These are phyloP conservation scores for Tinamus guttatus DNA, from an alignment of 2,113 vertebrate species.

Conservation along the genomic window DNA sequence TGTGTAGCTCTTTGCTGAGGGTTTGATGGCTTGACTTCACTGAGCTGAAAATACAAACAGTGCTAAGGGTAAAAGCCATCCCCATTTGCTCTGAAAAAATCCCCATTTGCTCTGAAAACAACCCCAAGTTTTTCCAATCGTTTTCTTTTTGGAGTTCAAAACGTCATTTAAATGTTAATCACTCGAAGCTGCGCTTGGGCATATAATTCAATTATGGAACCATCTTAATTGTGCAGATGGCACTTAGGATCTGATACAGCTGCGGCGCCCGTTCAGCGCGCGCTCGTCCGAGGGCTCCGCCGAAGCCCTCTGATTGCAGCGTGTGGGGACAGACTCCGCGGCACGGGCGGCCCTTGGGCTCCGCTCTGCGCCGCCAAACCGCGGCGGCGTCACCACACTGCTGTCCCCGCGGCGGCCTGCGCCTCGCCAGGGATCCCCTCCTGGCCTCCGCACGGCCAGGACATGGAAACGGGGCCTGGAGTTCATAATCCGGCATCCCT, in stretches of 20 bases:
- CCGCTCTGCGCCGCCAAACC: neutral
- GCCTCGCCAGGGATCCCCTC: slow-evolving; percentile 16
- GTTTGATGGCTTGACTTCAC: slow-evolving; percentile 21
- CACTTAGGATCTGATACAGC: slow-evolving; percentile 61
- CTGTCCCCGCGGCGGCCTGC: slow-evolving; percentile 6
- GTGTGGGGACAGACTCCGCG: slow-evolving; percentile 18
- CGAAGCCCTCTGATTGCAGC: slow-evolving; percentile 32
- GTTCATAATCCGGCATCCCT: slow-evolving; percentile 43
- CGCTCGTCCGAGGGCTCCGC: slow-evolving; percentile 26
- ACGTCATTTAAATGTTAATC: slow-evolving; percentile 70
- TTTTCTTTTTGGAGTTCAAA: slow-evolving; percentile 54
- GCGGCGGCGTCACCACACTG: neutral
- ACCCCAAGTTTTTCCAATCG: too few relatives aligned
- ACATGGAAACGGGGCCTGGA: slow-evolving; percentile 41
- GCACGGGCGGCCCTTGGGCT: neutral
- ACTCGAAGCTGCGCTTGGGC: slow-evolving; percentile 60
- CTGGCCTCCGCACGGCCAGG: slow-evolving; percentile 34
- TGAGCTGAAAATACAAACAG: slow-evolving; percentile 27
- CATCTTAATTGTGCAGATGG: slow-evolving; percentile 70
- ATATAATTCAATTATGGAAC: slow-evolving; percentile 65
- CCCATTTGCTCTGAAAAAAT: slow-evolving; percentile 36
- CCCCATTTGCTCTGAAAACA: slow-evolving; percentile 24
- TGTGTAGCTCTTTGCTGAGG: slow-evolving; percentile 8
- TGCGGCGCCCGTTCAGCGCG: slow-evolving; percentile 37
- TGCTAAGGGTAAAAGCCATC: slow-evolving; percentile 10